Evolutionary conservation across 2,888 invertebrate genomes (phyloP).

Genomic region (Machimus atricapillus): DNA sequence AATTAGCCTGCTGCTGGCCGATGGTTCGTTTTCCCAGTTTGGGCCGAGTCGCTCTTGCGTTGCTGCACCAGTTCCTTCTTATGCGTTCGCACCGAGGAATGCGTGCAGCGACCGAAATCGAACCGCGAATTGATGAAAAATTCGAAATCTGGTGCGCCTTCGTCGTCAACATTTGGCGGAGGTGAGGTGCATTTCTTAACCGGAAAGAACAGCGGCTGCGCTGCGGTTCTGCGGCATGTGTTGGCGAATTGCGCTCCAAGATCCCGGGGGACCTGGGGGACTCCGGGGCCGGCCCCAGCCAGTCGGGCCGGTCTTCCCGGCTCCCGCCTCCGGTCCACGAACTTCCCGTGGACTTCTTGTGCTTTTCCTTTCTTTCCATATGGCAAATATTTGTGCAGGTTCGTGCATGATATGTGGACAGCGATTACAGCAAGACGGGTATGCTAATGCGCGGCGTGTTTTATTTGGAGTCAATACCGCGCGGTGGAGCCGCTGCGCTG

Average conservation of each 20-base stretch:
- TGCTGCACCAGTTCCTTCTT: neutral
- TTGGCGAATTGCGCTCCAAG: constrained; percentile 19
- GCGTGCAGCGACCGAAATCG: neutral
- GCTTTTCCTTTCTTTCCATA: constrained; percentile 34
- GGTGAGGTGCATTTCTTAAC: neutral
- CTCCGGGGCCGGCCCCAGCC: neutral
- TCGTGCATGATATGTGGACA: constrained; percentile 26
- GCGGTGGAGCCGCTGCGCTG: neutral
- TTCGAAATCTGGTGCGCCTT: neutral
- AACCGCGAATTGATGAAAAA: neutral
- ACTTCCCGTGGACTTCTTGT: neutral
- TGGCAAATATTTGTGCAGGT: constrained; percentile 38
- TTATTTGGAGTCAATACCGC: neutral
- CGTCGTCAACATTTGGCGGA: neutral
- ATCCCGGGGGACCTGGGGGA: neutral
- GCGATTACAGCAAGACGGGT: constrained; percentile 1
- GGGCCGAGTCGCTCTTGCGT: neutral
- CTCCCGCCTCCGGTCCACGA: neutral
- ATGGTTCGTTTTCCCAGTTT: neutral
- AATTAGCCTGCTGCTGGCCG: neutral
- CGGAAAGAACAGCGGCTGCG: neutral
- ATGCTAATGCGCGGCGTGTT: constrained; percentile 18
- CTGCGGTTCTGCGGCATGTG: neutral
- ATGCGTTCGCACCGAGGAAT: neutral
- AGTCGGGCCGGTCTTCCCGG: neutral